Base-by-base conservation (phyloP, 2,113 vertebrate genomes). In the Odontophorus gujanensis region DNA sequence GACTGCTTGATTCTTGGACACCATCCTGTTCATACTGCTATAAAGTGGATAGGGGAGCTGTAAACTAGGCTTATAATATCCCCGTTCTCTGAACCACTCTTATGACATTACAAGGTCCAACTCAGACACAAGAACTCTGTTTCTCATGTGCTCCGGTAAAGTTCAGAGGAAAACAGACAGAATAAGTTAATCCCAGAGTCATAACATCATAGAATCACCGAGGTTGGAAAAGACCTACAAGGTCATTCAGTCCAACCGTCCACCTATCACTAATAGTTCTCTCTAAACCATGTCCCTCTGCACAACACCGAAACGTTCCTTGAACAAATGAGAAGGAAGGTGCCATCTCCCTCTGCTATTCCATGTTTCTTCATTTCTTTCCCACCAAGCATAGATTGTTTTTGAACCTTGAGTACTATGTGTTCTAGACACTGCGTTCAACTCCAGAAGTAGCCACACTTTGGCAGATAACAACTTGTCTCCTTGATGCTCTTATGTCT, bases 51-150 rank as follows among this genome's bases (percentile, higher is more conserved):
- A 86, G 24, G 82, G 72, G 79, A 92, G 68, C 75, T 87, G 81
- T 90, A 95, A 93, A 93, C 59, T 24, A 74, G 90, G 68, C 47
- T 92, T 85, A 80, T 93, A 80, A 75, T 61, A 83, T 57, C 75
- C 77, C 75, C 21, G 55, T 83, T 65, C 85, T 75, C 47, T 65
- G 90, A 48, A 87, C 65, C 57, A 72, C 68, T 78, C 26, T 12
- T 81, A 68, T 91, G 89, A 87, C 15, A 34, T 85, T 91, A 43
- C 68, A 71, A 61, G 55, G 76, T 47, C 55, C 32, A 87, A 42
- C 25, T 80, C 0, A 0, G 78, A 42, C 82, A 45, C 40, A 83
- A 82, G 77, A 91, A 47, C 55, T 20, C 32, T 87, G 71, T 85
- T 75, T 85, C 34, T 80, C 6, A 0, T 83, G 28, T 81, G 87